Evolutionary conservation across 2,113 vertebrate genomes (phyloP), one percentile per base, ranked within the genome.

Genomic region (Crotalus horridus): DNA sequence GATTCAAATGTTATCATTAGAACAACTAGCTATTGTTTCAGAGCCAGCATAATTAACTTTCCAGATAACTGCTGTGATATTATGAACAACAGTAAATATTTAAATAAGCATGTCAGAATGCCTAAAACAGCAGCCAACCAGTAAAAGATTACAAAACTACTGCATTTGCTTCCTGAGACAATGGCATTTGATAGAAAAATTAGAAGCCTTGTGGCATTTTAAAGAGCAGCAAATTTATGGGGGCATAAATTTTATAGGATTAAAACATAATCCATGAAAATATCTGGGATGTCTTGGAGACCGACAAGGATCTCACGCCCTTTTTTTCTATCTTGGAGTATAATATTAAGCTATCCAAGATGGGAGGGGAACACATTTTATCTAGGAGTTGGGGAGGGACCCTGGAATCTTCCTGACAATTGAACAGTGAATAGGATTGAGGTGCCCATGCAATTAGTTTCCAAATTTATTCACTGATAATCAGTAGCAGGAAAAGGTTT

Each of bases 391-490:
- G 94, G 95, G 94, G 94, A 95, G 93, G 94, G 95, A 95, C 93
- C 94, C 91, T 95, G 94, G 96, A 97, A 89, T 93, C 93, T 95
- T 96, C 95, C 92, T 95, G 96, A 88, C 91, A 96, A 96, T 96
- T 97, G 96, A 97, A 95, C 96, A 96, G 97, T 97, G 97, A 98
- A 94, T 97, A 97, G 97, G 97, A 97, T 96, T 97, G 97, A 97
- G 95, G 94, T 96, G 33, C 95, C n/a, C 93, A 95, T 95, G 94
- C n/a, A 85, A 94, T 96, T 96, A 97, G 95, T 96, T 94, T 97
- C 95, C 96, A 96, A 96, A 96, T 95, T 92, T 96, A 94, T 91
- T 97, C 93, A 93, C 95, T 95, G 97, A 94, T 96, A 97, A 95
- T 94, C 95, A 96, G 91, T 20, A 24, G 26, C 95, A 95, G 97